Conservation (phyloP, 2,797 vertebrate genomes). For the Tachyglossus aculeatus region DNA sequence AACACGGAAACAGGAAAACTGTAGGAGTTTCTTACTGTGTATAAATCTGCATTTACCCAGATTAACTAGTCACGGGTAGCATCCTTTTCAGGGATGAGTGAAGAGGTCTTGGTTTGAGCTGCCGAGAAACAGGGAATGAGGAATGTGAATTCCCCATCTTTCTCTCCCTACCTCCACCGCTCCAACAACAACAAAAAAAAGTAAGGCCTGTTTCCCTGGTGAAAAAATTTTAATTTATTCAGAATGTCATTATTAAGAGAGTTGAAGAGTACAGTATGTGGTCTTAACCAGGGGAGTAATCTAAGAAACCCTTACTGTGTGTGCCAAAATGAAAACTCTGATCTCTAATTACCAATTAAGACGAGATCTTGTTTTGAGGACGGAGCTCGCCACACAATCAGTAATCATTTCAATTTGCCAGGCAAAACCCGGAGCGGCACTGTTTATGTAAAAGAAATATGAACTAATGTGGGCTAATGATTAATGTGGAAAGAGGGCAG, state of each 20-base stretch:
- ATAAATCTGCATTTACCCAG: too few relatives aligned
- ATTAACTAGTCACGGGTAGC: too few relatives aligned
- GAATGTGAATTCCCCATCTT: too few relatives aligned
- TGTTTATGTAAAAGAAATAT: conserved; percentile 59
- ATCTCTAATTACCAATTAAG: conserved; percentile 58
- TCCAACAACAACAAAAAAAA: too few relatives aligned
- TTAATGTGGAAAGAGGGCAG: conserved; percentile 31
- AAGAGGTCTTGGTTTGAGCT: conserved; percentile 48
- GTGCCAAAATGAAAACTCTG: conserved; percentile 49
- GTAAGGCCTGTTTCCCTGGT: neutral
- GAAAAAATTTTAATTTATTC: neutral
- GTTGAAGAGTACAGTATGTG: conserved; percentile 3
- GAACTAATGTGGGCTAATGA: conserved; percentile 52
- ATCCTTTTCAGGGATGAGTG: too few relatives aligned
- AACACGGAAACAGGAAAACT: too few relatives aligned
- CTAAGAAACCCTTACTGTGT: conserved; percentile 38
- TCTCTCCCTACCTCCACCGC: too few relatives aligned
- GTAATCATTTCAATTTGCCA: conserved; percentile 58
- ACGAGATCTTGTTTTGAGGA: conserved; percentile 66
- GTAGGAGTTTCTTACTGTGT: too few relatives aligned
- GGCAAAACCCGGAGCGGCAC: conserved; percentile 55
- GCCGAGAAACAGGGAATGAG: too few relatives aligned
- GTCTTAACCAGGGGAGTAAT: conserved; percentile 49
- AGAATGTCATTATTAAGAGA: neutral
- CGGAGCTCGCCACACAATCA: conserved; percentile 52